Percentiles rank a stretch among this genome's conserved stretches.
phyloP scores from a whole-genome alignment of 2,113 vertebrate genomes.

The Coturnix japonica region DNA sequence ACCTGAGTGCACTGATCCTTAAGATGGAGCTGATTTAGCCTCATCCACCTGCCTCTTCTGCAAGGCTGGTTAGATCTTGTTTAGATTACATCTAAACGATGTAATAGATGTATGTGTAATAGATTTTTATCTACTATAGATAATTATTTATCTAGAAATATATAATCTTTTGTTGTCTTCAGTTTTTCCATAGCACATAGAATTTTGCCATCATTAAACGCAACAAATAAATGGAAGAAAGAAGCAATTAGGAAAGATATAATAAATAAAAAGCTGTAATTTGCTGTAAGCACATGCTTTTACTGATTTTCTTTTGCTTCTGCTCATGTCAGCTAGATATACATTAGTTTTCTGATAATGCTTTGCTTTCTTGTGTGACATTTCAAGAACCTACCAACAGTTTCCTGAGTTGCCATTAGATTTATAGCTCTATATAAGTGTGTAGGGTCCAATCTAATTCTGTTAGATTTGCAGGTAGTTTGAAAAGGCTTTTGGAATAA shows the following conservation, averaged over 20 bases:
- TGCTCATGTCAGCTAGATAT: conserved; percentile 44
- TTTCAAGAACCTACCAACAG: conserved; percentile 21
- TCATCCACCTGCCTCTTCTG: neutral
- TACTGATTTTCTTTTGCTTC: conserved; percentile 52
- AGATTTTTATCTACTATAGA: neutral
- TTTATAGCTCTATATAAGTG: conserved; percentile 28
- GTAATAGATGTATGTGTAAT: neutral
- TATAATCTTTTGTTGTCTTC: neutral
- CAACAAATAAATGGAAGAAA: conserved; percentile 5
- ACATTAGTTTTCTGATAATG: conserved; percentile 21
- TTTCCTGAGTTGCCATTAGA: conserved; percentile 50
- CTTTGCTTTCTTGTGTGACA: conserved; percentile 31
- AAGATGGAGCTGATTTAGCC: rapidly evolving
- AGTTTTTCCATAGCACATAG: neutral
- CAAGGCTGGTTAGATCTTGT: neutral
- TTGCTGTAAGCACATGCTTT: conserved; percentile 48
- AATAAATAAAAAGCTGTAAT: conserved; percentile 43
- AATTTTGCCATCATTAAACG: neutral
- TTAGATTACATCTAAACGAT: neutral
- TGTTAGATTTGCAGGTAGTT: conserved; percentile 3
- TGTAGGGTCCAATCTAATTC: conserved; percentile 36
- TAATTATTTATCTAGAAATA: neutral
- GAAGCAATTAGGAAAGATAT: conserved; percentile 2
- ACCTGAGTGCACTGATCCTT: rapidly evolving
- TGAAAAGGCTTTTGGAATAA: conserved; percentile 1